phyloP scores from a whole-genome alignment of 2,888 invertebrate species.

The Xylophagus ater region DNA sequence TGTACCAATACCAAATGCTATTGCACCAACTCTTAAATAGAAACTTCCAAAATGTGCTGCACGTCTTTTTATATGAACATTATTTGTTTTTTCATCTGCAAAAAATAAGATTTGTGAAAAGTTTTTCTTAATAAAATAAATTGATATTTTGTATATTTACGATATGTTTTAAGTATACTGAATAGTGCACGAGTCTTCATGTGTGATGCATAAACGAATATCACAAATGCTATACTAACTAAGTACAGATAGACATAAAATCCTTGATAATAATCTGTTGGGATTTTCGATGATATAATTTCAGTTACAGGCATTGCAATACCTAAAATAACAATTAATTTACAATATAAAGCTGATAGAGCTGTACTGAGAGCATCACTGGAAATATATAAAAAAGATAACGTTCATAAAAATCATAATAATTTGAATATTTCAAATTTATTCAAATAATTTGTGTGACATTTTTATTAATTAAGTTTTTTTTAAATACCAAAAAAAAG shows the following conservation, averaged over 20 bases:
- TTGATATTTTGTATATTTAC: constrained; percentile 27
- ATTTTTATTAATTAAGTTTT: no score
- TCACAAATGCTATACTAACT: constrained; percentile 64
- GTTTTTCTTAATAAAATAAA: background rate
- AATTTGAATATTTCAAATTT: constrained; percentile 5
- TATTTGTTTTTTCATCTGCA: constrained; percentile 35
- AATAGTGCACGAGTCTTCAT: constrained; percentile 53
- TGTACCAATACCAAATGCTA: constrained; percentile 49
- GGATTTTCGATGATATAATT: constrained; percentile 66
- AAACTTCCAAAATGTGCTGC: constrained; percentile 68
- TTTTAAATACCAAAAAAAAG: no score
- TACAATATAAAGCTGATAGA: constrained; percentile 72
- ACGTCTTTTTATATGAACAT: constrained; percentile 34
- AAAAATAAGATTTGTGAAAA: background rate
- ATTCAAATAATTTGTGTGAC: no score
- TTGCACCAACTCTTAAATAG: constrained; percentile 71
- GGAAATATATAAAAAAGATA: no score
- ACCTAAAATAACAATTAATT: constrained; percentile 71
- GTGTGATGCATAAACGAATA: constrained; percentile 57
- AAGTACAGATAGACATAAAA: constrained; percentile 74
- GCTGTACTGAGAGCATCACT: constrained; percentile 63
- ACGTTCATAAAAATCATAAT: constrained; percentile 5
- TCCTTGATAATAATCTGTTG: constrained; percentile 67
- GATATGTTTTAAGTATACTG: constrained; percentile 44
- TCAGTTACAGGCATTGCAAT: constrained; percentile 80